phyloP scores from a whole-genome alignment of 2,888 invertebrate genomes.

The Caenorhabditis doughertyi region DNA sequence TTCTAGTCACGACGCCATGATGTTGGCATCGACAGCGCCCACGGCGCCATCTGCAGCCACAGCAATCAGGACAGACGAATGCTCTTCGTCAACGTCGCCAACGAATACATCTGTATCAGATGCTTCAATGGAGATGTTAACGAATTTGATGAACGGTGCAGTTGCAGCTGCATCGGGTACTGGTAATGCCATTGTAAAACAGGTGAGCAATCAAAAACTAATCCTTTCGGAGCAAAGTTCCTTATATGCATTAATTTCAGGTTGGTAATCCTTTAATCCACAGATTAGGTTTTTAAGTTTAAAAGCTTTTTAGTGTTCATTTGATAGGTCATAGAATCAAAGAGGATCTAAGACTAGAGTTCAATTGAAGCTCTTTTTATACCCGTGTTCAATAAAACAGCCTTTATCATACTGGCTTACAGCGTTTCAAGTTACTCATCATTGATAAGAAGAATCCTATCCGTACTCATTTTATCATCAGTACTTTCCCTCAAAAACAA shows the following conservation, averaged over 20 bases:
- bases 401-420: too few species aligned
- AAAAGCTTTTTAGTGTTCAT: background rate
- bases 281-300: background rate
- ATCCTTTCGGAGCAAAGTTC: slow-evolving; percentile 15
- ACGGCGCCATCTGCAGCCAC: slow-evolving; percentile 48
- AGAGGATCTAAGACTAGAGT: background rate
- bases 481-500: too few species aligned
- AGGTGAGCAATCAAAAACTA: slow-evolving; percentile 41
- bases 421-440: too few species aligned
- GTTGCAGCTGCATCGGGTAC: slow-evolving; percentile 33
- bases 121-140: slow-evolving; percentile 65
- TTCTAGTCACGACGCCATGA: slow-evolving; percentile 66
- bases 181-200: slow-evolving; percentile 39
- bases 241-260: background rate
- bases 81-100: slow-evolving; percentile 65
- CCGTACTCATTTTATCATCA: too few species aligned
- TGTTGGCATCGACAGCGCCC: slow-evolving; percentile 62
- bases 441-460: too few species aligned
- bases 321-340: background rate
- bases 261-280: background rate
- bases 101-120: slow-evolving; percentile 70
- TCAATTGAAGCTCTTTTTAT: too few species aligned
- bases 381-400: too few species aligned
- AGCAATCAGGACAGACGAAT: slow-evolving; percentile 38
- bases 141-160: slow-evolving; percentile 56